Conservation (phyloP, 2,888 invertebrate species). For the Cheilosia grossa region DNA sequence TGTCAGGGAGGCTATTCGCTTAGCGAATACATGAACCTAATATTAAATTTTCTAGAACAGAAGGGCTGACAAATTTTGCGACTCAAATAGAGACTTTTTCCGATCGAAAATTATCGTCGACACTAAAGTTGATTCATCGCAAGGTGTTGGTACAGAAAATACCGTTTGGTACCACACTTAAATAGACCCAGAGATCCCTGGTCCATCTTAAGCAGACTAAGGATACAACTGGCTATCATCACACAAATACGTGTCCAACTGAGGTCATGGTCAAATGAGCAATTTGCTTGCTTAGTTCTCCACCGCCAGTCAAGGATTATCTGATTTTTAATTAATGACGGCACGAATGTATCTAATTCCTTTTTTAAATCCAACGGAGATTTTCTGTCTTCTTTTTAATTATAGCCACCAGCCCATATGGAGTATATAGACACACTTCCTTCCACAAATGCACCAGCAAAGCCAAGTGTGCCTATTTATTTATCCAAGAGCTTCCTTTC, state of each 20-base stretch:
- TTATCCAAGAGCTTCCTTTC: neutral
- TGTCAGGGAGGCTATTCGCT: too few species aligned
- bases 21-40: too few species aligned
- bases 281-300: neutral
- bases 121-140: too few species aligned
- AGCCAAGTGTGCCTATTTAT: neutral
- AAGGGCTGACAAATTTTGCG: too few species aligned
- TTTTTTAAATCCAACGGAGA: neutral
- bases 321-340: neutral
- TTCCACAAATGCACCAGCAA: neutral
- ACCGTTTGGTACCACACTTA: too few species aligned
- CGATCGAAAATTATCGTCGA: too few species aligned
- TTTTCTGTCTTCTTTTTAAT: neutral
- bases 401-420: neutral
- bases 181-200: too few species aligned
- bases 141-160: too few species aligned
- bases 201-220: too few species aligned
- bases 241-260: constrained; percentile 7
- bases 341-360: neutral
- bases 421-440: neutral
- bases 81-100: too few species aligned
- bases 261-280: constrained; percentile 43
- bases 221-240: neutral
- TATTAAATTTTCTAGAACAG: too few species aligned
- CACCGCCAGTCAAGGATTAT: constrained; percentile 8